Conservation (phyloP, 2,113 vertebrate species). For the Danionella cerebrum region DNA sequence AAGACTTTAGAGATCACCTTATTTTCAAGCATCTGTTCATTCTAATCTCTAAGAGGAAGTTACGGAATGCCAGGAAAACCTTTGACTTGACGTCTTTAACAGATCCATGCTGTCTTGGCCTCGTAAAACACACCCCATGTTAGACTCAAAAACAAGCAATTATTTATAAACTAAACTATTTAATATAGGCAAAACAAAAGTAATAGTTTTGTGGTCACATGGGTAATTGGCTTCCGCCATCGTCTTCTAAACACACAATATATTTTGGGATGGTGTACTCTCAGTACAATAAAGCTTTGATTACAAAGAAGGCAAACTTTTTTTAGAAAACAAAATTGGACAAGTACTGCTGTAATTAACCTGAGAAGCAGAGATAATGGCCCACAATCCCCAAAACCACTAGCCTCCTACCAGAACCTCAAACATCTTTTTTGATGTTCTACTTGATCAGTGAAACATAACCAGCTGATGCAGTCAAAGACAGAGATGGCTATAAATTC, state of each 20-base stretch:
- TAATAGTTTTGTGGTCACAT: conserved; percentile 42
- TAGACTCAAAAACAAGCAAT: conserved; percentile 14
- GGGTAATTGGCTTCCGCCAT: conserved; percentile 18
- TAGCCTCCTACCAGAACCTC: conserved; percentile 2
- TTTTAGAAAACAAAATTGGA: conserved; percentile 16
- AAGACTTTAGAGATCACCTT: conserved; percentile 8
- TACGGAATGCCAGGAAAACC: conserved; percentile 61
- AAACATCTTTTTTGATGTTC: conserved; percentile 37
- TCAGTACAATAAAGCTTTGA: conserved; percentile 39
- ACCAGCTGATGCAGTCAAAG: conserved; percentile 37
- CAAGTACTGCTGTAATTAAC: conserved; percentile 70
- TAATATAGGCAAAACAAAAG: conserved; percentile 39
- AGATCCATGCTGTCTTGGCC: conserved; percentile 14
- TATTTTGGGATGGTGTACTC: conserved; percentile 30
- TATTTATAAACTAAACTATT: no score
- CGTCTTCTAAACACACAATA: conserved; percentile 28
- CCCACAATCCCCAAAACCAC: conserved; percentile 43
- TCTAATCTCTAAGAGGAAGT: conserved; percentile 49
- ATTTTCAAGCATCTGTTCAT: conserved; percentile 15
- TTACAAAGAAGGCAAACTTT: conserved; percentile 44
- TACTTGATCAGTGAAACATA: conserved; percentile 33
- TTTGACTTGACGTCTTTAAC: conserved; percentile 36
- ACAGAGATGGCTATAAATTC: conserved; percentile 22
- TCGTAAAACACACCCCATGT: conserved; percentile 16
- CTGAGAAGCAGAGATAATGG: conserved; percentile 62